phyloP scores from a whole-genome alignment of 2,888 invertebrate genomes.

The Drosophila atroscutellata region DNA sequence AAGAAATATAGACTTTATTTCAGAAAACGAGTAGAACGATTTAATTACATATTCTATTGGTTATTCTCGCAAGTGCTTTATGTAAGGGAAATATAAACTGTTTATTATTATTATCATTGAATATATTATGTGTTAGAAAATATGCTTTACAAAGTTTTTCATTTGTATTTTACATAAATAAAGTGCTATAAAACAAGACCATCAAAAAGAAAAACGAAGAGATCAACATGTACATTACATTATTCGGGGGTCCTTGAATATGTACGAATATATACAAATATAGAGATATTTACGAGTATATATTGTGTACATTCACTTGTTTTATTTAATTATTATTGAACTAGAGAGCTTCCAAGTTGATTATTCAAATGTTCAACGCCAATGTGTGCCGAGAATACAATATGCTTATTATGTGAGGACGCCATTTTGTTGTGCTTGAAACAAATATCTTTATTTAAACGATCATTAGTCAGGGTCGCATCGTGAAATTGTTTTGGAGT shows the following conservation, averaged over 20 bases:
- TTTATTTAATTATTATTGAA: conserved; percentile 56
- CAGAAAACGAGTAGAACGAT: conserved; percentile 26
- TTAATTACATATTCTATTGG: conserved; percentile 27
- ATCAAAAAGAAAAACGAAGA: conserved; percentile 30
- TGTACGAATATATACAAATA: conserved; percentile 39
- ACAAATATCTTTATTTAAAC: conserved; percentile 39
- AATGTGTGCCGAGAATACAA: conserved; percentile 51
- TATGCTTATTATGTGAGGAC: conserved; percentile 47
- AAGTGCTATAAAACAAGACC: conserved; percentile 17
- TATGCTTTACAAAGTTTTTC: conserved; percentile 26
- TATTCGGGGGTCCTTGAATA: conserved; percentile 66
- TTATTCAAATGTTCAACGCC: conserved; percentile 49
- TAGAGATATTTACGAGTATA: conserved; percentile 29
- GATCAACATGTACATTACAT: conserved; percentile 43
- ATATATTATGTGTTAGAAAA: conserved; percentile 27
- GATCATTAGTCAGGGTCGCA: conserved; percentile 50
- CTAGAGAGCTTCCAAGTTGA: conserved; percentile 77
- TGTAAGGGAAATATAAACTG: conserved; percentile 61
- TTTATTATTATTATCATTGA: conserved; percentile 24
- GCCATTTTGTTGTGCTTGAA: conserved; percentile 53
- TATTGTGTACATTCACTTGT: conserved; percentile 48
- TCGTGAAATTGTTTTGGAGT: conserved; percentile 23
- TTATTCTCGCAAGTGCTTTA: conserved; percentile 63
- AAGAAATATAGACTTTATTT: conserved; percentile 58
- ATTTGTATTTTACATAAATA: conserved; percentile 31